Evolutionary conservation across 92 coral and sea anemone species (phyloP).

Genomic region (Phenganax stokvisi): DNA sequence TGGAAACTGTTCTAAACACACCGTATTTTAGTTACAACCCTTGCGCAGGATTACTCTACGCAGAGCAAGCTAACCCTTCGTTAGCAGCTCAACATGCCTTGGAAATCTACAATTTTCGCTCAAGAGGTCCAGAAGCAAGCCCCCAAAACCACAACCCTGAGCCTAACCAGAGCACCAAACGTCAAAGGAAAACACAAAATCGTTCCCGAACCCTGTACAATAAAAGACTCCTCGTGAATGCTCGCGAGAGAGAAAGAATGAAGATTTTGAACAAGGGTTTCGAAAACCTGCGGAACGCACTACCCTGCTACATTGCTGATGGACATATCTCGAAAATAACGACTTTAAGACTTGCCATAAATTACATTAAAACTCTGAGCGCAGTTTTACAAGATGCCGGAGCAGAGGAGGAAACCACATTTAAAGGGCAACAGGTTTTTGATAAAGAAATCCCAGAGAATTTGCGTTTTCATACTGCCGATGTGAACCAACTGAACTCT

Average conservation of each 20-base stretch:
- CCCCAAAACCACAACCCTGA: not conserved
- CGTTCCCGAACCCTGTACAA: conserved; percentile 84
- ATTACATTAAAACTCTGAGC: conserved; percentile 90
- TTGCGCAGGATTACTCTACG: conserved; percentile 8
- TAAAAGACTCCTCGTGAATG: conserved; percentile 91
- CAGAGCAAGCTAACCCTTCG: not conserved
- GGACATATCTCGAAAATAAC: conserved; percentile 99
- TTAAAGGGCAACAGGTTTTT: not conserved
- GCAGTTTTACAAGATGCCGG: conserved; percentile 69
- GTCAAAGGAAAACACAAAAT: conserved; percentile 44
- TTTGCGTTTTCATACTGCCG: not conserved
- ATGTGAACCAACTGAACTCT: not conserved
- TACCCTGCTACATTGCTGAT: conserved; percentile 98
- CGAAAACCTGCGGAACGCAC: conserved; percentile 88
- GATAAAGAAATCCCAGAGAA: not conserved
- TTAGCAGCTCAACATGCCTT: conserved; percentile 17
- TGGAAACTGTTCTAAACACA: conserved; percentile 17
- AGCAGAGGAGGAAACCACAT: not conserved
- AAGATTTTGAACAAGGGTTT: conserved; percentile 88
- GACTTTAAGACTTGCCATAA: conserved; percentile 87
- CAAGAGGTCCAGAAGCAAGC: not conserved
- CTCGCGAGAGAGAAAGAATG: conserved; percentile 96
- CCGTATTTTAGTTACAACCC: conserved; percentile 14
- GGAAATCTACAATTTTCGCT: conserved; percentile 25
- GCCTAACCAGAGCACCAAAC: not conserved